phyloP scores from a whole-genome alignment of 2,888 invertebrate genomes.

The Bembecia ichneumoniformis region DNA sequence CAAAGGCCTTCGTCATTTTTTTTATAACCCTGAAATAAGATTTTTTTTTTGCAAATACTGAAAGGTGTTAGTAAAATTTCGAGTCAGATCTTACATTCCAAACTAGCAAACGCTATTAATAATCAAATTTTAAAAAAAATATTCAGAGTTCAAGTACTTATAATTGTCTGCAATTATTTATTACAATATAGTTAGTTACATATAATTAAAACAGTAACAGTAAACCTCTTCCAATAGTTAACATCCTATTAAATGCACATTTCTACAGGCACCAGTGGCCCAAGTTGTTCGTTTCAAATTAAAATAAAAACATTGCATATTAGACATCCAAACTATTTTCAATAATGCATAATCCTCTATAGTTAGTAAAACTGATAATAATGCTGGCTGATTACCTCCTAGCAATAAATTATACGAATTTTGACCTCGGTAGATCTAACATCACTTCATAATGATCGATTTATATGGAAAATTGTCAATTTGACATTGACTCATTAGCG shows the following conservation, averaged over 20 bases:
- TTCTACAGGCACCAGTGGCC: slow-evolving; percentile 42
- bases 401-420: too few species aligned
- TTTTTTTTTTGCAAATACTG: background rate
- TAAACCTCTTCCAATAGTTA: slow-evolving; percentile 62
- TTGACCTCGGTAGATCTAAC: too few species aligned
- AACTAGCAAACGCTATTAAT: background rate
- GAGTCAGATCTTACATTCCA: background rate
- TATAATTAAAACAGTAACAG: slow-evolving; percentile 46
- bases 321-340: too few species aligned
- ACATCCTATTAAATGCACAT: slow-evolving; percentile 69
- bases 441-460: too few species aligned
- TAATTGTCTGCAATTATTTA: background rate
- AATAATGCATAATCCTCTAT: too few species aligned
- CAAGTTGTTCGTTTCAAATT: slow-evolving; percentile 23
- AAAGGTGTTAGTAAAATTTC: background rate
- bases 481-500: too few species aligned
- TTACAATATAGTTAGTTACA: too few species aligned
- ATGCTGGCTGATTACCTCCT: too few species aligned
- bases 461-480: too few species aligned
- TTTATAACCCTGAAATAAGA: background rate
- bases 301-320: slow-evolving; percentile 25
- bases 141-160: background rate
- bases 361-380: too few species aligned
- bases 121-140: background rate
- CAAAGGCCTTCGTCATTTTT: too few species aligned